Evolutionary conservation across 1,140 invertebrate species (phyloP).

Genomic region (Belonocnema kinseyi): DNA sequence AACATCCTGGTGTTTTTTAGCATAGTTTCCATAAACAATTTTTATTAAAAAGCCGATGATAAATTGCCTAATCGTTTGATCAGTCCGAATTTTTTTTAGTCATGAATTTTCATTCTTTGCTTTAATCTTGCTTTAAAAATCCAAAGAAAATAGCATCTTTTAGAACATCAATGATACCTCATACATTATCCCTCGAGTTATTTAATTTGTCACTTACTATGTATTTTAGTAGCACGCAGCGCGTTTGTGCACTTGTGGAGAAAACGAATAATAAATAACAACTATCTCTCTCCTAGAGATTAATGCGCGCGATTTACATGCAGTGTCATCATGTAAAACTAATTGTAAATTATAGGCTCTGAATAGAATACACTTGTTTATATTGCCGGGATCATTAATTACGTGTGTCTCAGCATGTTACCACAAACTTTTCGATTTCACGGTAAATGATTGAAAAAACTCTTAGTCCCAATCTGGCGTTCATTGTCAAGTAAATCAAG

Average conservation of each 20-base stretch:
- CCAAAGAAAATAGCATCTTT: not conserved
- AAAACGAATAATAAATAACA: constrained; percentile 30
- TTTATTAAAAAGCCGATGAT: too few relatives aligned
- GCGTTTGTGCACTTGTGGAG: constrained; percentile 2
- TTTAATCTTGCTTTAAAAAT: not conserved
- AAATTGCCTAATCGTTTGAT: too few relatives aligned
- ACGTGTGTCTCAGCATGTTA: not conserved
- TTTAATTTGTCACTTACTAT: too few relatives aligned
- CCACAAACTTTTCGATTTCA: too few relatives aligned
- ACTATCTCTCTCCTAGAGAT: constrained; percentile 15
- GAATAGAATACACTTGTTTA: constrained; percentile 30
- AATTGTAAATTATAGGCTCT: constrained; percentile 32
- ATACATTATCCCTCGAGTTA: not conserved
- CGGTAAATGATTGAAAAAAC: not conserved
- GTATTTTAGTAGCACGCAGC: not conserved
- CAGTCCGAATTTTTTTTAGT: too few relatives aligned
- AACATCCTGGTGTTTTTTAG: too few relatives aligned
- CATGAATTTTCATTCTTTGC: too few relatives aligned
- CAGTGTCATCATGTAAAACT: constrained; percentile 30
- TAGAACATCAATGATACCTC: not conserved
- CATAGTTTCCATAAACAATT: too few relatives aligned
- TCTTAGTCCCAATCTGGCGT: not conserved
- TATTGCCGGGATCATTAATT: constrained; percentile 28
- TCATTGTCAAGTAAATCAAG: constrained; percentile 2
- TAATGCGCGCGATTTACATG: constrained; percentile 29